A percentile compares a stretch with the other conserved stretches of the same genome.
phyloP scores from a whole-genome alignment of 2,888 invertebrate genomes.

The Trichopoda pennipes region DNA sequence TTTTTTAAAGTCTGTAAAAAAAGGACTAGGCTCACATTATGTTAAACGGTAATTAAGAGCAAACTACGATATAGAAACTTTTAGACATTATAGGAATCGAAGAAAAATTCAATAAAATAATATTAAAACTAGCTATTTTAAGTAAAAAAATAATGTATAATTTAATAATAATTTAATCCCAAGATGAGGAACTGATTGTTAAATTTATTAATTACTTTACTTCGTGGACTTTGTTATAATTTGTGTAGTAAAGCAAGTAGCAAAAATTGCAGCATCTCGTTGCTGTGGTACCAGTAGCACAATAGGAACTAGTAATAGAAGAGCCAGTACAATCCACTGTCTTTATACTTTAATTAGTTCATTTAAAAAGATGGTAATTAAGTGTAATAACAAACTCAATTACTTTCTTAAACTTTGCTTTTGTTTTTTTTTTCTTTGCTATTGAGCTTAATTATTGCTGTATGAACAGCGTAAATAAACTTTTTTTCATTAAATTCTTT shows the following conservation, averaged over 20 bases:
- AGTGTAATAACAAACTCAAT: constrained; percentile 11
- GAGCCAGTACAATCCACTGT: constrained; percentile 23
- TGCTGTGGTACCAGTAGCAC: not conserved
- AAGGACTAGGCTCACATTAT: not conserved
- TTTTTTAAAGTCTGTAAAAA: constrained; percentile 7
- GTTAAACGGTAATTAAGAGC: too few species aligned
- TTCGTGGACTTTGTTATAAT: not conserved
- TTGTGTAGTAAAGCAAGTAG: not conserved
- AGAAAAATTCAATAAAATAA: too few species aligned
- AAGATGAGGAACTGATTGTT: not conserved
- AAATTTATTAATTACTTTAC: not conserved
- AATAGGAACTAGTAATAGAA: not conserved
- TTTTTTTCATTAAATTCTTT: not conserved
- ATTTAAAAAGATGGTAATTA: not conserved
- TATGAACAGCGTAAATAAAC: constrained; percentile 6
- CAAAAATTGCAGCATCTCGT: not conserved
- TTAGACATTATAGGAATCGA: not conserved
- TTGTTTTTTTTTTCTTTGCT: not conserved
- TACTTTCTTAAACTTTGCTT: not conserved
- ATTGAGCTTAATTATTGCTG: constrained; percentile 24
- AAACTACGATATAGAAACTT: not conserved
- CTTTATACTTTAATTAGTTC: constrained; percentile 27
- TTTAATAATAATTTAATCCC: too few species aligned
- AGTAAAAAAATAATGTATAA: too few species aligned
- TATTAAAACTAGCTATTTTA: too few species aligned